These are phyloP conservation scores for Furcula furcula DNA, from an alignment of 2,888 invertebrate species.

Conservation along the genomic window DNA sequence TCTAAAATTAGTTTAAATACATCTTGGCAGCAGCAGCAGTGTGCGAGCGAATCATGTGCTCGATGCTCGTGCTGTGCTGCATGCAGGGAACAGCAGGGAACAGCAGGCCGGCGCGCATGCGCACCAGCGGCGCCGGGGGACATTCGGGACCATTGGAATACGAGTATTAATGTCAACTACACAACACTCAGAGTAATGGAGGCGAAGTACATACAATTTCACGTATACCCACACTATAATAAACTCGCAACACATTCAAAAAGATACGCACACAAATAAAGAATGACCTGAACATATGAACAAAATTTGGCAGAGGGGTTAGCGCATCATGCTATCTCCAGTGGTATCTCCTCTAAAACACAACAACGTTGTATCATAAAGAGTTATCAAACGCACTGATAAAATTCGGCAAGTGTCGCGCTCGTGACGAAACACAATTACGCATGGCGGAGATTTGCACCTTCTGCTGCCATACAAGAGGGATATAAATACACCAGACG, in stretches of 20 bases:
- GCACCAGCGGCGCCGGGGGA: slow-evolving; percentile 37
- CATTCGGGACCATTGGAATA: slow-evolving; percentile 29
- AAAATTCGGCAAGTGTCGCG: slow-evolving; percentile 21
- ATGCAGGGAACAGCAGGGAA: slow-evolving; percentile 14
- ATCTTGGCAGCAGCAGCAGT: slow-evolving; percentile 64
- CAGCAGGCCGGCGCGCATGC: slow-evolving; percentile 34
- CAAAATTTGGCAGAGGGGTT: too few relatives aligned
- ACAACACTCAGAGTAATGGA: slow-evolving; percentile 13
- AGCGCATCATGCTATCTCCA: too few relatives aligned
- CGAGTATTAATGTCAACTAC: slow-evolving; percentile 15
- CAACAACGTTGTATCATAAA: too few relatives aligned
- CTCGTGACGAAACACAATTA: slow-evolving; percentile 36
- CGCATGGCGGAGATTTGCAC: slow-evolving; percentile 38
- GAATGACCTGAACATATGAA: too few relatives aligned
- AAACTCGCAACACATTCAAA: too few relatives aligned
- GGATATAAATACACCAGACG: slow-evolving; percentile 31
- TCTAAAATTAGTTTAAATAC: slow-evolving; percentile 59
- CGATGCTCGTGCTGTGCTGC: slow-evolving; percentile 17
- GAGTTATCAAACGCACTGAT: slow-evolving; percentile 7
- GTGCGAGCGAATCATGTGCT: too few relatives aligned
- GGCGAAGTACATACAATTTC: too few relatives aligned
- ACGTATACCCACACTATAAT: too few relatives aligned
- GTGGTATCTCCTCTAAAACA: too few relatives aligned
- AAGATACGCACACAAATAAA: too few relatives aligned
- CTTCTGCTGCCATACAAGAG: slow-evolving; percentile 25